Conservation (phyloP, 2,797 vertebrate species). For the Tachyglossus aculeatus region DNA sequence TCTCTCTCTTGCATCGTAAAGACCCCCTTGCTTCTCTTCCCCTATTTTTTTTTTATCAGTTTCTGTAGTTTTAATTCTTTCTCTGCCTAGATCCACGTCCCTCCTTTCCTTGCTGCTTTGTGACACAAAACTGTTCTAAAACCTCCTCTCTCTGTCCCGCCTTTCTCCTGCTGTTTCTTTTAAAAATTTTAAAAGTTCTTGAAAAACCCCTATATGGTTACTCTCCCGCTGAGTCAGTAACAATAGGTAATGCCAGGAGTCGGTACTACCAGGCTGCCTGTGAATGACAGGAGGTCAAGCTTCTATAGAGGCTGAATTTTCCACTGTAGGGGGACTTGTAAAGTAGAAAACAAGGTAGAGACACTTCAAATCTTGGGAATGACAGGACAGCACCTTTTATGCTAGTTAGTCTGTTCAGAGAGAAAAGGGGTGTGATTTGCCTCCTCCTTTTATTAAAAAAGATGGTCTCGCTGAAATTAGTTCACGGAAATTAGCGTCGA, state of each 20-base stretch:
- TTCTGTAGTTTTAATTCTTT: background rate
- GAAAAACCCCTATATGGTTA: background rate
- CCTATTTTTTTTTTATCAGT: background rate
- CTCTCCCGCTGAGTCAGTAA: background rate
- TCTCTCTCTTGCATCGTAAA: background rate
- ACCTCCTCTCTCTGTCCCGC: background rate
- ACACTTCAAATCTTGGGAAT: background rate
- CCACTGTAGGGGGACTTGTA: background rate
- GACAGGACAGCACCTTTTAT: background rate
- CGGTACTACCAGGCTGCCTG: background rate
- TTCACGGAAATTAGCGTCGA: background rate
- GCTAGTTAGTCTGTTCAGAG: background rate
- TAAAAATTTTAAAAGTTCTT: slow-evolving; percentile 18
- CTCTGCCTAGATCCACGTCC: background rate
- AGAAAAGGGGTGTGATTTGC: background rate
- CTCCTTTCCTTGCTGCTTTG: background rate
- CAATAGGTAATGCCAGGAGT: slow-evolving; percentile 13
- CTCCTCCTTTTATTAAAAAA: slow-evolving; percentile 4
- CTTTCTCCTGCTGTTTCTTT: slow-evolving; percentile 31
- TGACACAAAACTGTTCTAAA: background rate
- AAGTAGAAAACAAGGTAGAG: background rate
- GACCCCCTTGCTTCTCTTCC: background rate
- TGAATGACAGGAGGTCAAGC: background rate
- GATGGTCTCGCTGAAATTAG: background rate
- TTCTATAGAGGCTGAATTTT: background rate